A percentile compares a stretch with the other conserved stretches of the same genome.
Evolutionary conservation across 2,888 invertebrate genomes (phyloP).

Genomic region (Ectemnius lituratus): DNA sequence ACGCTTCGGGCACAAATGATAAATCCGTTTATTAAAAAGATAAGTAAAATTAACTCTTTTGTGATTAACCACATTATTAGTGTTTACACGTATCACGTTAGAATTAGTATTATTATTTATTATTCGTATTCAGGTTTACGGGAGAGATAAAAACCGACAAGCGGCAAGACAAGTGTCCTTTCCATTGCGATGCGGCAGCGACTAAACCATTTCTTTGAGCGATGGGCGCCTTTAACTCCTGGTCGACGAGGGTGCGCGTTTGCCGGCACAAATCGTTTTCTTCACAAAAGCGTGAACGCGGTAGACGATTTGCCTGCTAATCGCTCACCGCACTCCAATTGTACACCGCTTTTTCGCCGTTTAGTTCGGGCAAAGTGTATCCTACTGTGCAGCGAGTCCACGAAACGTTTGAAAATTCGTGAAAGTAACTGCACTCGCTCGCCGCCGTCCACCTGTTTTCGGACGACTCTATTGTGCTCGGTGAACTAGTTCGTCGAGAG

Average conservation of each 20-base stretch:
- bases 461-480: neutral
- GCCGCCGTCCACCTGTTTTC: neutral
- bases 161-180: conserved; percentile 12
- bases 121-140: neutral
- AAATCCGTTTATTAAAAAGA: neutral
- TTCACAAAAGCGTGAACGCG: conserved; percentile 71
- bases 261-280: conserved; percentile 38
- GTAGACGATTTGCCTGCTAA: conserved; percentile 53
- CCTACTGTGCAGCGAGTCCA: neutral
- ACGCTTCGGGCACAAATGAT: neutral
- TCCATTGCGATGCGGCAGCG: conserved; percentile 37
- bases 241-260: conserved; percentile 22
- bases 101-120: no score
- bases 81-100: neutral
- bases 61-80: neutral
- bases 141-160: neutral
- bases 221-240: conserved; percentile 62
- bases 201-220: conserved; percentile 61
- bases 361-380: conserved; percentile 65
- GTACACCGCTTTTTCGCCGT: conserved; percentile 41
- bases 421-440: conserved; percentile 4
- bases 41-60: neutral
- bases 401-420: neutral
- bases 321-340: conserved; percentile 65
- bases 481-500: neutral